A percentile compares a stretch with the other conserved stretches of the same genome.
phyloP scores from a whole-genome alignment of 2,113 vertebrate species.

The Boleophthalmus pectinirostris region DNA sequence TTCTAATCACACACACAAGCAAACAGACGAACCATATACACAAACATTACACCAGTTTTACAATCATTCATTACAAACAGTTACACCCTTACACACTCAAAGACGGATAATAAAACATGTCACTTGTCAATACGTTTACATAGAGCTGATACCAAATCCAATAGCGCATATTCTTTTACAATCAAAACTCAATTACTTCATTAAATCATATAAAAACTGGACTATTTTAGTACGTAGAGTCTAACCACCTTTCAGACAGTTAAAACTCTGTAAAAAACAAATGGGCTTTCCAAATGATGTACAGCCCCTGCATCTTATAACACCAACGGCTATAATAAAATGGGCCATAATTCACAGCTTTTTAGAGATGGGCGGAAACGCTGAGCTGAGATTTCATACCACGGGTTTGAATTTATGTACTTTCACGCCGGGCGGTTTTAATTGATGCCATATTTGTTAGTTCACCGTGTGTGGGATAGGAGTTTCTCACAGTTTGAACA shows the following conservation, averaged over 20 bases:
- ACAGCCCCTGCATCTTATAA: background rate
- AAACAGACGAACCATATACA: no score
- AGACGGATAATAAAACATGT: no score
- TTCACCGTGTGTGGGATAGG: constrained; percentile 31
- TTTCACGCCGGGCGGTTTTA: constrained; percentile 38
- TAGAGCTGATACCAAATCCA: background rate
- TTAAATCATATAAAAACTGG: background rate
- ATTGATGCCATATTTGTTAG: constrained; percentile 52
- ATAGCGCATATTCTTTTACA: background rate
- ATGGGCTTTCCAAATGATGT: background rate
- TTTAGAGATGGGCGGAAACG: constrained; percentile 16
- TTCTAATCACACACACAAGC: no score
- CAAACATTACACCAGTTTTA: no score
- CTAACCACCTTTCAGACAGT: background rate
- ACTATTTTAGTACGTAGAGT: background rate
- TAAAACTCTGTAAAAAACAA: background rate
- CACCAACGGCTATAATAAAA: constrained; percentile 17
- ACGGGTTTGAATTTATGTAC: constrained; percentile 28
- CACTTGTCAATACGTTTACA: no score
- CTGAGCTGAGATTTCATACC: constrained; percentile 24
- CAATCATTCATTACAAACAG: no score
- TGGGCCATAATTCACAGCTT: constrained; percentile 27
- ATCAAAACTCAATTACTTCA: background rate
- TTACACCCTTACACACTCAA: no score
- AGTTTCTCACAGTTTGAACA: constrained; percentile 23